Conservation (phyloP, 2,888 invertebrate species). For the Caenorhabditis sp. region DNA sequence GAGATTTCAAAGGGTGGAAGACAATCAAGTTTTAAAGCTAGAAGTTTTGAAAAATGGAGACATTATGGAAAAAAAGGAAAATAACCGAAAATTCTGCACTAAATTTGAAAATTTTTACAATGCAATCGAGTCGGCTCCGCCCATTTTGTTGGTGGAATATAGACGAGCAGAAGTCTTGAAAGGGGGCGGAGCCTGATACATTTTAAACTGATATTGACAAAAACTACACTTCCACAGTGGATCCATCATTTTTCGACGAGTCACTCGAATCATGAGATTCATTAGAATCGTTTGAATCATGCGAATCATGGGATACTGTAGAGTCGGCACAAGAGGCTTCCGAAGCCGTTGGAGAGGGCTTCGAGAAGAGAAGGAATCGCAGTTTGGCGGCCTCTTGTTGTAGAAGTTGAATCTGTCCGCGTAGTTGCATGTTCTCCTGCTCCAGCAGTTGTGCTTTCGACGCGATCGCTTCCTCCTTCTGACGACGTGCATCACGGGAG, state of each 20-base stretch:
- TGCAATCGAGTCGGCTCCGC: too few species aligned
- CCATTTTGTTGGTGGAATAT: neutral
- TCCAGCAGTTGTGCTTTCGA: slow-evolving; percentile 92
- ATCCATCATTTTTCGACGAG: slow-evolving; percentile 30
- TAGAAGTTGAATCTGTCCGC: slow-evolving; percentile 70
- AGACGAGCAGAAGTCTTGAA: too few species aligned
- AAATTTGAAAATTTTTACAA: too few species aligned
- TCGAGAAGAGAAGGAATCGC: slow-evolving; percentile 56
- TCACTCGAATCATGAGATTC: neutral
- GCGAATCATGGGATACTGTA: slow-evolving; percentile 21
- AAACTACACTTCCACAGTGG: slow-evolving; percentile 30
- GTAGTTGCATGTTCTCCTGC: slow-evolving; percentile 89
- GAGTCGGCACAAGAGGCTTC: slow-evolving; percentile 21
- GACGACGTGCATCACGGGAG: slow-evolving; percentile 92
- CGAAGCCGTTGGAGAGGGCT: slow-evolving; percentile 36
- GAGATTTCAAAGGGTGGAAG: too few species aligned
- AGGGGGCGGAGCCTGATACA: neutral
- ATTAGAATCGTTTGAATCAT: slow-evolving; percentile 17
- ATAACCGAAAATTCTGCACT: neutral
- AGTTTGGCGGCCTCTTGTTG: slow-evolving; percentile 64
- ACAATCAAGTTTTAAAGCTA: neutral
- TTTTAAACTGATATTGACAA: too few species aligned
- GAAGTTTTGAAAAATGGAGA: neutral
- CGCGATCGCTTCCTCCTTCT: slow-evolving; percentile 94
- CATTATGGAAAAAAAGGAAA: neutral